Conservation (phyloP, 2,113 vertebrate species). For the Caranx ignobilis region DNA sequence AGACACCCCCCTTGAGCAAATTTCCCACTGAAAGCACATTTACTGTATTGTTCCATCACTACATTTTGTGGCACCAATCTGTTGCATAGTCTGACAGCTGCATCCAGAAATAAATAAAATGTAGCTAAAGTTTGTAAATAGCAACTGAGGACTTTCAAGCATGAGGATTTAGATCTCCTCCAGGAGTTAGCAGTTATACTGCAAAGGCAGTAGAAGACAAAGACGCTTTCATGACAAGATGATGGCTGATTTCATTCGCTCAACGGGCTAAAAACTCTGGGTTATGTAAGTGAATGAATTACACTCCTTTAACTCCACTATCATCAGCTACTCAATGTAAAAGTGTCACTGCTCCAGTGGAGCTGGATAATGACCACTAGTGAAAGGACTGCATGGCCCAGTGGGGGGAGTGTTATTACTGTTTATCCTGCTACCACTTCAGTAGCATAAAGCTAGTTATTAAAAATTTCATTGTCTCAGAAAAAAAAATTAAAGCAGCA, state of each 20-base stretch:
- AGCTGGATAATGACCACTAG: slow-evolving; percentile 15
- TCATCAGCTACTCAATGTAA: slow-evolving; percentile 19
- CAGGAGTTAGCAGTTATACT: neutral
- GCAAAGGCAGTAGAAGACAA: slow-evolving; percentile 1
- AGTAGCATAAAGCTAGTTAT: slow-evolving; percentile 23
- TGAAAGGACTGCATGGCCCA: slow-evolving; percentile 3
- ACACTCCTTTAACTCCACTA: slow-evolving; percentile 5
- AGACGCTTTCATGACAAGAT: slow-evolving; percentile 8
- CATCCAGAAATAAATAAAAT: neutral
- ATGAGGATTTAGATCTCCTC: slow-evolving; percentile 18
- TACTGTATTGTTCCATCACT: slow-evolving; percentile 52
- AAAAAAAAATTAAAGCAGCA: slow-evolving; percentile 32
- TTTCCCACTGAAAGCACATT: slow-evolving; percentile 37
- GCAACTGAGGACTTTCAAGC: neutral
- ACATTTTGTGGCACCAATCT: slow-evolving; percentile 8
- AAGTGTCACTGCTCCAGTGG: slow-evolving; percentile 7
- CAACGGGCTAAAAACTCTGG: slow-evolving; percentile 6
- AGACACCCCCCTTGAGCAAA: slow-evolving; percentile 51
- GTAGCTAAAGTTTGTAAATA: slow-evolving; percentile 2
- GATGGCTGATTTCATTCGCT: slow-evolving; percentile 20
- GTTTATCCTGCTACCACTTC: neutral
- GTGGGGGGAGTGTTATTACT: slow-evolving; percentile 14
- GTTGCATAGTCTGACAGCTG: neutral
- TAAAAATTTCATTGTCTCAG: slow-evolving; percentile 23
- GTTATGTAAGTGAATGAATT: slow-evolving; percentile 32